A percentile compares a stretch with the other conserved stretches of the same genome.
These are phyloP conservation scores for Siniperca chuatsi DNA, from an alignment of 2,113 vertebrate species.

Conservation along the genomic window DNA sequence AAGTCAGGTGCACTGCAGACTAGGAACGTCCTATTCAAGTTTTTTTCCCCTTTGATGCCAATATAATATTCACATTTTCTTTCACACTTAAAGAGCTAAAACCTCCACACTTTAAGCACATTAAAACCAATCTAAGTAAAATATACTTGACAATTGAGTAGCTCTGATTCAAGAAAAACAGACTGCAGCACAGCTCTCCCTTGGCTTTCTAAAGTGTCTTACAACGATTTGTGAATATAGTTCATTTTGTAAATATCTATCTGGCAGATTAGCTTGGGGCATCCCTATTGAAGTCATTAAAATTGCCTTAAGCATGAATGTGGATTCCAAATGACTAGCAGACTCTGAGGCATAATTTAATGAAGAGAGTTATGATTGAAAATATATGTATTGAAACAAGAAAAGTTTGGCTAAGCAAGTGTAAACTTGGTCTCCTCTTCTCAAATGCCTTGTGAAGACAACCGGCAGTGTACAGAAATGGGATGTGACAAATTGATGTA, in stretches of 20 bases:
- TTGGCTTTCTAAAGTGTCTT: neutral
- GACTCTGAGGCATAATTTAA: neutral
- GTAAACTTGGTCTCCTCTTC: neutral
- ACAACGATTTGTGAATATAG: neutral
- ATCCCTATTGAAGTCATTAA: neutral
- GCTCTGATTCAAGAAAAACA: neutral
- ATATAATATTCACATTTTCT: neutral
- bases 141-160: neutral
- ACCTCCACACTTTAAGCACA: neutral
- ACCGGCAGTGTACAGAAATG: neutral
- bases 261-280: neutral
- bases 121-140: neutral
- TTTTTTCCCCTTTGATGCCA: neutral
- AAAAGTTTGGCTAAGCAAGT: neutral
- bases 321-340: neutral
- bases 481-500: constrained; percentile 23
- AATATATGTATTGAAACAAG: neutral
- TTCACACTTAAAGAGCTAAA: neutral
- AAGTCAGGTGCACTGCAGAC: neutral
- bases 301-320: neutral
- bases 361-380: neutral
- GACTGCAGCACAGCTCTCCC: neutral
- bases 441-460: neutral
- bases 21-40: neutral
- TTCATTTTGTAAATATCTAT: neutral